phyloP scores from a whole-genome alignment of 2,888 invertebrate species.

The Automeris io region DNA sequence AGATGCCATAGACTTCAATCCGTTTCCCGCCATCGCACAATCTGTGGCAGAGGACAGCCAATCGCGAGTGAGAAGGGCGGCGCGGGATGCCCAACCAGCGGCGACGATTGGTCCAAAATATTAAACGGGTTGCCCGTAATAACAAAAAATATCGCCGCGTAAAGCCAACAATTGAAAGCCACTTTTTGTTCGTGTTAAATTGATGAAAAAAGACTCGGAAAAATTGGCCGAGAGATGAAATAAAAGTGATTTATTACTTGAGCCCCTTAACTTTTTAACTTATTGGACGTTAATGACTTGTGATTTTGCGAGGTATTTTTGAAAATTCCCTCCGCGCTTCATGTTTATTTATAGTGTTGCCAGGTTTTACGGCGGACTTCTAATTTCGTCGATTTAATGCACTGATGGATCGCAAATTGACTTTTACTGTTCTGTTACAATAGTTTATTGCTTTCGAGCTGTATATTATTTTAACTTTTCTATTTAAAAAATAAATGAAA shows the following conservation, averaged over 20 bases:
- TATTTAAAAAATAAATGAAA: too few relatives aligned
- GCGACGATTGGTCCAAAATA: constrained; percentile 59
- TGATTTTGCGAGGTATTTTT: constrained; percentile 63
- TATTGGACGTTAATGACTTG: constrained; percentile 74
- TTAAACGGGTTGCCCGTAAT: constrained; percentile 66
- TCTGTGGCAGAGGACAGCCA: constrained; percentile 56
- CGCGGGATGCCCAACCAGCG: constrained; percentile 38
- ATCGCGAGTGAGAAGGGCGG: constrained; percentile 58
- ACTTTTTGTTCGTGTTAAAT: constrained; percentile 72
- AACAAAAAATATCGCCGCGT: constrained; percentile 56
- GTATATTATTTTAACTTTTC: constrained; percentile 14
- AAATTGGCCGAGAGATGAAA: constrained; percentile 68
- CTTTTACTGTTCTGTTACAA: constrained; percentile 17
- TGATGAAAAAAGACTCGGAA: constrained; percentile 72
- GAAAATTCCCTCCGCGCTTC: constrained; percentile 32
- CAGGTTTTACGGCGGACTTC: constrained; percentile 29
- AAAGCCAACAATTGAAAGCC: constrained; percentile 73
- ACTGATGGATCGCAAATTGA: constrained; percentile 23
- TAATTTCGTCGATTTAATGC: constrained; percentile 35
- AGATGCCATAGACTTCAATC: constrained; percentile 69
- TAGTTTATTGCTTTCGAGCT: constrained; percentile 9
- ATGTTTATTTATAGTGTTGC: constrained; percentile 39
- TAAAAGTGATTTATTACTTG: constrained; percentile 73
- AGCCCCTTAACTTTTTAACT: constrained; percentile 70
- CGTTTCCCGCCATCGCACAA: constrained; percentile 74